Conservation (phyloP, 2,797 vertebrate genomes). For the Oreortyx pictus region DNA sequence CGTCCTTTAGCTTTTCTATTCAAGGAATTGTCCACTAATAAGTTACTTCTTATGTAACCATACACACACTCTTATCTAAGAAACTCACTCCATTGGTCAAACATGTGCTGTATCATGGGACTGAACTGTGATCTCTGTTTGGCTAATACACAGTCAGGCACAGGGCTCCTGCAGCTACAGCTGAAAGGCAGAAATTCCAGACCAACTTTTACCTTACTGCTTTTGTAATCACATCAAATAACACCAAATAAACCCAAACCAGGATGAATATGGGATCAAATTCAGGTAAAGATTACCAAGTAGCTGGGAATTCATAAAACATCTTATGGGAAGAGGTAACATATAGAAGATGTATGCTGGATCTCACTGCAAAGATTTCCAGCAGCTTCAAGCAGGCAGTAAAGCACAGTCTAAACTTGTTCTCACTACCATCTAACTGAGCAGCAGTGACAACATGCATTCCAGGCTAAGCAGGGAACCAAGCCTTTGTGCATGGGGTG, state of each 20-base stretch:
- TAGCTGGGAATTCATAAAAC: neutral
- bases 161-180: conserved; percentile 2
- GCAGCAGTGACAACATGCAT: neutral
- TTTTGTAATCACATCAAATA: neutral
- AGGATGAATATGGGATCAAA: neutral
- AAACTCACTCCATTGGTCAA: neutral
- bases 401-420: conserved; percentile 12
- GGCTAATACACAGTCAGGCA: neutral
- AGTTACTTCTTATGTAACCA: conserved; percentile 10
- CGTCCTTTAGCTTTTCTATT: neutral
- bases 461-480: neutral
- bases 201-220: neutral
- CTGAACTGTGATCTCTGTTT: conserved; percentile 49
- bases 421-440: neutral
- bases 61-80: neutral
- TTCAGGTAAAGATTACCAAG: neutral
- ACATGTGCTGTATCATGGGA: conserved; percentile 65
- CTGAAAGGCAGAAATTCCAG: conserved; percentile 57
- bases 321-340: neutral
- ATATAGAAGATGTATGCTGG: neutral
- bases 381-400: conserved; percentile 19
- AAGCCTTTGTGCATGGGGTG: neutral
- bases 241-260: neutral
- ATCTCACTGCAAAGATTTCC: neutral
- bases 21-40: neutral